These are phyloP conservation scores for Syngnathoides biaculeatus DNA, from an alignment of 2,113 vertebrate species.

Conservation along the genomic window DNA sequence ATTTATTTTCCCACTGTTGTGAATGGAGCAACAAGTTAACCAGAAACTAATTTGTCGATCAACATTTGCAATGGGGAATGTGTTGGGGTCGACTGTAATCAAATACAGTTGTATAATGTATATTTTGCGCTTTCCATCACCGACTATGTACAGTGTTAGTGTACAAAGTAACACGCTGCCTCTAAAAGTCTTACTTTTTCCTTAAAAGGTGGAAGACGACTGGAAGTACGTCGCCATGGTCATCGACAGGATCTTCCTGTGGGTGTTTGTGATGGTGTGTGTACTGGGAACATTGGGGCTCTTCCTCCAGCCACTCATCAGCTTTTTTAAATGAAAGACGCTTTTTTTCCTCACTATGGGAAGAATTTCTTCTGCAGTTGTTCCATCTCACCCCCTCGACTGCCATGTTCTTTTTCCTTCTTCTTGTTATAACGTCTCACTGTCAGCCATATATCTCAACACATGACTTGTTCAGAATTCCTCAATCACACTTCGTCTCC, in stretches of 20 bases:
- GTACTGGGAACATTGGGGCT: constrained; percentile 87
- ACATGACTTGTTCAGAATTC: constrained; percentile 28
- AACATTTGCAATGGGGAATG: no score
- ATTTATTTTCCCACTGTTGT: no score
- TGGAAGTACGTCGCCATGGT: constrained; percentile 96
- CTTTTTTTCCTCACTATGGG: constrained; percentile 20
- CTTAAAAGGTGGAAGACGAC: constrained; percentile 84
- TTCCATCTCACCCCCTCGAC: constrained; percentile 22
- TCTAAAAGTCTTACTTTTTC: constrained; percentile 6
- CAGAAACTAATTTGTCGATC: no score
- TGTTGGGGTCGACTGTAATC: no score
- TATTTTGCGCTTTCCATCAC: background rate
- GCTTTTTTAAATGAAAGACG: constrained; percentile 57
- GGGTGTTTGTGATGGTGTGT: constrained; percentile 87
- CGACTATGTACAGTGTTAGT: background rate
- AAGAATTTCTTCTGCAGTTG: constrained; percentile 29
- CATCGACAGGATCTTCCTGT: constrained; percentile 92
- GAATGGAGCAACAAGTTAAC: no score
- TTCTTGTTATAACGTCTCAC: constrained; percentile 26
- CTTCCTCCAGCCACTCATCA: constrained; percentile 82
- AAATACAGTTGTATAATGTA: no score
- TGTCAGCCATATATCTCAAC: constrained; percentile 26
- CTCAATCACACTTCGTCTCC: constrained; percentile 13
- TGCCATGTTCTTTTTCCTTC: constrained; percentile 18
- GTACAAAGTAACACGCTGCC: background rate